Base-by-base conservation (phyloP, 2,888 invertebrate species). In the Agrotis clavis region DNA sequence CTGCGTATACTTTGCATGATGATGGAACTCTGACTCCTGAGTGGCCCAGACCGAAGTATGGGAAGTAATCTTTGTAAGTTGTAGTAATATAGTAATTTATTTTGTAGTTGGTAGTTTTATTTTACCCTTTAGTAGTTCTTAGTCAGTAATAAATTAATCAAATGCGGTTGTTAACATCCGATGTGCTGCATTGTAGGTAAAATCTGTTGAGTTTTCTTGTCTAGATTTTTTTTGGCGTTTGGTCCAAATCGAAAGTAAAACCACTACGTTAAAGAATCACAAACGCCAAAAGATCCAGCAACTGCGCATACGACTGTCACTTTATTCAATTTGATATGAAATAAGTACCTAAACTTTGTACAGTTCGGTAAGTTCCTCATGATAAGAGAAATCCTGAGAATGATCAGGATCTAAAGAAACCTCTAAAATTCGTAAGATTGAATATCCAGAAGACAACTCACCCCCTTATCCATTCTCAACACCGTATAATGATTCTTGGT, bases 381-480 rank as follows among this genome's bases (percentile, higher is more conserved):
- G 1, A 14, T 13, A 16, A 45, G 13, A 19, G 19, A 0, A 5
- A 14, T 66, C 0, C 18, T 19, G 9, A 14, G 6, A 30, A 65
- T 9, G 30, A 5, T 14, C 9, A 14, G 2, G 0, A 25, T 65
- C 19, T 19, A 48, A n/a, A 65, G 13, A 0, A 35, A 21, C 30
- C 18, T 14, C 2, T 18, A 0, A 35, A 21, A 48, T 41, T n/a
- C 2, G n/a, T 7, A 18, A 41, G 11, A 11, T 1, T 4, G 0
- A 45, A 18, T 19, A 51, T 4, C 13, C 18, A 30, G 19, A 30
- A 59, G 2, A 48, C 11, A 0, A 93, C 97, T 96, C 90, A 98
- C 98, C 93, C 98, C 98, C 93, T 97, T 97, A 89, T 98, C 98
- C 98, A 98, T 98, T 86, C 98, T 96, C 4, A 98, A 95, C 4